Base-by-base conservation (phyloP, 2,888 invertebrate species). In the Nomada ferruginata region DNA sequence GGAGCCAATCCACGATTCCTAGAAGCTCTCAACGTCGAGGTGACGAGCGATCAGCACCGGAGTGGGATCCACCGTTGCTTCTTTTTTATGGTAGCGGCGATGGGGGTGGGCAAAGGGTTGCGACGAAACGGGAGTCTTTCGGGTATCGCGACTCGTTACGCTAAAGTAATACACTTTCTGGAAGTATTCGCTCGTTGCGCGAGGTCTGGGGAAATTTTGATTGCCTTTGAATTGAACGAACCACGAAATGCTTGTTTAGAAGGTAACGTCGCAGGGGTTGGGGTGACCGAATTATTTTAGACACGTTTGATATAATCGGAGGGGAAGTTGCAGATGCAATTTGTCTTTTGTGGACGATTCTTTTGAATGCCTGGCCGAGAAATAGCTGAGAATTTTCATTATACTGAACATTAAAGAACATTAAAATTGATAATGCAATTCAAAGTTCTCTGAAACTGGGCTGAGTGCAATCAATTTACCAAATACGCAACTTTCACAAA, bases 1-100 rank as follows among this genome's bases (percentile, higher is more conserved):
- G 79, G 83, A 84, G 82, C 90, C 91, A 91, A 91, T 91, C 90
- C 83, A 81, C 80, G 74, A 13, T 50, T 64, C 47, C 68, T 50
- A 72, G 76, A 71, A 83, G 76, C 72, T 69, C 61, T 71, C 71
- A 2, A 26, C 63, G n/a, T 65, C 61, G 76, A 73, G 76, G 71
- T 70, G 83, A 69, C 65, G 64, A 66, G 69, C 53, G 61, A 53
- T 59, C 59, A 15, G 50, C 29, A 11, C 36, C 20, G 26, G 85
- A 87, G 86, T 83, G 87, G 86, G 86, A 83, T 81, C 64, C 29
- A 61, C 20, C 26, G 66, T 13, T 18, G 65, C 11, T 86, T 83
- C 81, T 81, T 84, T 85, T 80, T 74, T 57, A 60, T 20, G 66
- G 65, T 64, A 44, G 20, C 63, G 65, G 20, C 5, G 63, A 23